Evolutionary conservation across 2,113 vertebrate species (phyloP).

Genomic region (Dipodomys merriami): DNA sequence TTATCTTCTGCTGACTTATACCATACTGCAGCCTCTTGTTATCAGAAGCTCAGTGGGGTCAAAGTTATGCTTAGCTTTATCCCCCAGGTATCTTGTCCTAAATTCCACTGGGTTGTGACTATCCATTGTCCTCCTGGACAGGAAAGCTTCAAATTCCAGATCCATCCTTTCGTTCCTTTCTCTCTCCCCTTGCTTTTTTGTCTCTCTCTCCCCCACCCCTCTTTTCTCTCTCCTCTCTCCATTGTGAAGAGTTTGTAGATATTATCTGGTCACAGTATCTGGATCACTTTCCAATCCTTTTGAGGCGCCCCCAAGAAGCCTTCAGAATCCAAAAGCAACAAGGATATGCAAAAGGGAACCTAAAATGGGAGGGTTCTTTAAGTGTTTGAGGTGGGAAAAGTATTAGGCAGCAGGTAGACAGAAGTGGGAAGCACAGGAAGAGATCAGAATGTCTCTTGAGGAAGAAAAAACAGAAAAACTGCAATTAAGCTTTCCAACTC

Average conservation of each 20-base stretch:
- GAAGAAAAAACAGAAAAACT: too few relatives aligned
- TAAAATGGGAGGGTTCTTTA: too few relatives aligned
- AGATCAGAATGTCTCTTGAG: too few relatives aligned
- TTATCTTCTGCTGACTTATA: background rate
- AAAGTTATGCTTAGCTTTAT: background rate
- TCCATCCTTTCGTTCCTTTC: too few relatives aligned
- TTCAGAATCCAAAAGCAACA: constrained; percentile 10
- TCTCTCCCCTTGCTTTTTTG: too few relatives aligned
- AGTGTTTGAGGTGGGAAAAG: too few relatives aligned
- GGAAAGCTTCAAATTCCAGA: background rate
- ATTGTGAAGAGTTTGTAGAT: constrained; percentile 16
- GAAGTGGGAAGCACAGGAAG: too few relatives aligned
- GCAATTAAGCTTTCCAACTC: too few relatives aligned
- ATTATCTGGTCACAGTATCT: background rate
- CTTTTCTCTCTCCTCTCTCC: too few relatives aligned
- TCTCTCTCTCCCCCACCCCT: too few relatives aligned
- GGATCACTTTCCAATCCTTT: background rate
- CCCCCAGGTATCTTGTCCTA: background rate
- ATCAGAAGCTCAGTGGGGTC: background rate
- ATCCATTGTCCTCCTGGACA: background rate
- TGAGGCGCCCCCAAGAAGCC: background rate
- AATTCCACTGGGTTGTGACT: background rate
- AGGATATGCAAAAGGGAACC: too few relatives aligned
- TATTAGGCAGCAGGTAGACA: too few relatives aligned
- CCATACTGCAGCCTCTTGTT: background rate